A percentile compares a stretch with the other conserved stretches of the same genome.
These are phyloP conservation scores for Perca flavescens DNA, from an alignment of 2,113 vertebrate genomes.

Conservation along the genomic window DNA sequence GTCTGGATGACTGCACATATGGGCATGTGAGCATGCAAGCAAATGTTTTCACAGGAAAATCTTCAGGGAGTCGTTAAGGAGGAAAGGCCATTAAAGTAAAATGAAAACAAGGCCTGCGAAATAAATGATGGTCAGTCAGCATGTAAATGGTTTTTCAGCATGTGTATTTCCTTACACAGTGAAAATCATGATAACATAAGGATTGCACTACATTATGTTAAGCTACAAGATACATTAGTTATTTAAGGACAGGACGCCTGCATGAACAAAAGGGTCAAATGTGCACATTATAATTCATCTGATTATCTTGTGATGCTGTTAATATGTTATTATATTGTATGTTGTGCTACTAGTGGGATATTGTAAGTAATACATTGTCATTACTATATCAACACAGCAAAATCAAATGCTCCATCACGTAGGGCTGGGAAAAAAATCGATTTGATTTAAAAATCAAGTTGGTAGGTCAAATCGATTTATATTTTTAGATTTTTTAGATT, in stretches of 20 bases:
- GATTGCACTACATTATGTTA: conserved; percentile 1
- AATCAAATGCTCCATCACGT: conserved; percentile 9
- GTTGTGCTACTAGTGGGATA: background rate
- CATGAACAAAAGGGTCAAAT: background rate
- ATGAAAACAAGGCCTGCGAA: conserved; percentile 54
- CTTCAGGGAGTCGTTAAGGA: conserved; percentile 60
- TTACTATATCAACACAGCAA: conserved; percentile 17
- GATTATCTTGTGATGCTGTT: background rate
- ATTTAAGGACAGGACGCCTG: background rate
- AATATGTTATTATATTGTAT: background rate
- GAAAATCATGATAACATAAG: conserved; percentile 42
- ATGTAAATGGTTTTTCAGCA: conserved; percentile 36
- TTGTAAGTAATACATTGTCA: background rate
- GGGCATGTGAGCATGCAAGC: conserved; percentile 19
- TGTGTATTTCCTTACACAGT: conserved; percentile 23
- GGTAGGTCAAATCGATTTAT: too few species aligned
- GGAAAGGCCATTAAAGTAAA: conserved; percentile 64
- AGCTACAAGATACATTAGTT: background rate
- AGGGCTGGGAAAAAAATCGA: too few species aligned
- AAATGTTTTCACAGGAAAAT: conserved; percentile 50
- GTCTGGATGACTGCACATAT: background rate
- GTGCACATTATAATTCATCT: background rate
- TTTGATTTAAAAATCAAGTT: too few species aligned
- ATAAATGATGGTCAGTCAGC: conserved; percentile 31
- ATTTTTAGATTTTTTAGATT: too few species aligned